Conservation (phyloP, 1,140 invertebrate species). For the Heliothis virescens region DNA sequence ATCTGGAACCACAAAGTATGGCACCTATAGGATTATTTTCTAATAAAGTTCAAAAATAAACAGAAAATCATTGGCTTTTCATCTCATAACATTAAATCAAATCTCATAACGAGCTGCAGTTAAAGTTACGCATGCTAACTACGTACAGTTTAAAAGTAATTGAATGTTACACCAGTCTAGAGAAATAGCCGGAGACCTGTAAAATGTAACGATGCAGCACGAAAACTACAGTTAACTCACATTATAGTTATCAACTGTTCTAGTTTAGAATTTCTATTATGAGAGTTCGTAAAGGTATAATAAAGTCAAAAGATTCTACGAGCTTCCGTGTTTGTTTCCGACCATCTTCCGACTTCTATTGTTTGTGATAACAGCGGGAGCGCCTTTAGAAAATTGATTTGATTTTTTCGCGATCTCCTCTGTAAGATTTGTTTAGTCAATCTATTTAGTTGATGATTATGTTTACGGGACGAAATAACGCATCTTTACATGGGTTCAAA, state of each 20-base stretch:
- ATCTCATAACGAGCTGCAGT: neutral
- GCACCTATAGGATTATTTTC: too few relatives aligned
- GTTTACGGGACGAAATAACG: too few relatives aligned
- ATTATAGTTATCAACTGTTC: constrained; percentile 34
- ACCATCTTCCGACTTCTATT: neutral
- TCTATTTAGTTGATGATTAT: too few relatives aligned
- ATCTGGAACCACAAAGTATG: too few relatives aligned
- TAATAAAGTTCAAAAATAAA: too few relatives aligned
- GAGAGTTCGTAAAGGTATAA: constrained; percentile 28
- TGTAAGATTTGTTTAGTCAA: neutral
- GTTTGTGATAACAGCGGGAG: constrained; percentile 1
- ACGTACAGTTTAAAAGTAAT: neutral
- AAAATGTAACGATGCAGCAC: constrained; percentile 16
- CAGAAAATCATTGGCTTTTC: neutral
- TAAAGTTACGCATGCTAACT: neutral
- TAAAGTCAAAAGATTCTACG: constrained; percentile 29
- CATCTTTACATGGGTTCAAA: too few relatives aligned
- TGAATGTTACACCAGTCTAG: neutral
- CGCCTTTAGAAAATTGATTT: too few relatives aligned
- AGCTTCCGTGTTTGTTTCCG: constrained; percentile 18
- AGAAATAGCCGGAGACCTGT: constrained; percentile 14
- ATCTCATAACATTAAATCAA: neutral
- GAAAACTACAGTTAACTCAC: constrained; percentile 37
- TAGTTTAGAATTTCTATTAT: constrained; percentile 35
- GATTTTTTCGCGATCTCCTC: constrained; percentile 10